phyloP scores from a whole-genome alignment of 2,113 vertebrate genomes.

The Pituophis catenifer region DNA sequence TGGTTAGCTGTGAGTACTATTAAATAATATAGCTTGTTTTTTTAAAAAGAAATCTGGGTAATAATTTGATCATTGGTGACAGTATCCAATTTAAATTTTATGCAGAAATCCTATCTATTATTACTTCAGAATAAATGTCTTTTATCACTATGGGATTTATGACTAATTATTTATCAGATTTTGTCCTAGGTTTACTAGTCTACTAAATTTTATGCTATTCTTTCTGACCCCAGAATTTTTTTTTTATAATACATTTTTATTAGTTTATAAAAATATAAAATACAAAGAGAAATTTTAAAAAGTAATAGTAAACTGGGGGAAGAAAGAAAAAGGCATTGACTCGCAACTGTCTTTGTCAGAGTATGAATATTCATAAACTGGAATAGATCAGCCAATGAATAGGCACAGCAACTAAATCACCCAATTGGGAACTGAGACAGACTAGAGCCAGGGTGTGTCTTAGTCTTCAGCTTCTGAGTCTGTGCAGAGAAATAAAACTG shows the following conservation, averaged over 20 bases:
- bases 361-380: too few relatives aligned
- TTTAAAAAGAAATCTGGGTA: background rate
- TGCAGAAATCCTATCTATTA: background rate
- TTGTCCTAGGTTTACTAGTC: background rate
- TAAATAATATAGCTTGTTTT: slow-evolving; percentile 22
- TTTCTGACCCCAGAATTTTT: background rate
- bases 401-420: too few relatives aligned
- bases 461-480: too few relatives aligned
- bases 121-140: background rate
- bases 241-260: background rate
- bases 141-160: background rate
- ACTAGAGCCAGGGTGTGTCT: too few relatives aligned
- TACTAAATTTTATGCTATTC: background rate
- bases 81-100: background rate
- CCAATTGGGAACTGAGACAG: too few relatives aligned
- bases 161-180: background rate
- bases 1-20: slow-evolving; percentile 67
- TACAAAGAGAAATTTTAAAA: too few relatives aligned
- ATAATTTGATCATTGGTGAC: background rate
- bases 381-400: too few relatives aligned
- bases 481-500: too few relatives aligned
- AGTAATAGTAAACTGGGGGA: too few relatives aligned
- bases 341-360: too few relatives aligned
- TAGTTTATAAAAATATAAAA: too few relatives aligned
- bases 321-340: too few relatives aligned